Evolutionary conservation across 2,113 vertebrate genomes (phyloP).

Genomic region (Podiceps cristatus): DNA sequence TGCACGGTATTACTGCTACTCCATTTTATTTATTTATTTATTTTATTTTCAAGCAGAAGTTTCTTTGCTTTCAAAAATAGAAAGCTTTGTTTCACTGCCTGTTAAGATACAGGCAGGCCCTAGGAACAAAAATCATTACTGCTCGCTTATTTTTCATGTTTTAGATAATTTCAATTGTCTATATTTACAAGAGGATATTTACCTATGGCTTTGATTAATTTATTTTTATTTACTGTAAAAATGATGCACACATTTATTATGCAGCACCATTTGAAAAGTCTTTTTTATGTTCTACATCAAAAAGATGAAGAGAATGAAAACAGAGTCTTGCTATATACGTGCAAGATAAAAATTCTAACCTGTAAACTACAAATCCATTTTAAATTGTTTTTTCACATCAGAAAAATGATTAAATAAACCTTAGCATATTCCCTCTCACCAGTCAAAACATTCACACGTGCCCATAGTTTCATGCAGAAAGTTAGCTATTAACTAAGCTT

Average conservation of each 20-base stretch:
- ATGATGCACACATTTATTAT: constrained; percentile 41
- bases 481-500: background rate
- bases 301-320: constrained; percentile 43
- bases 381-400: background rate
- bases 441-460: background rate
- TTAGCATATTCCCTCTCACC: background rate
- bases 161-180: constrained; percentile 9
- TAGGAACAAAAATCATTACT: constrained; percentile 32
- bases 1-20: background rate
- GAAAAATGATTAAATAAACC: background rate
- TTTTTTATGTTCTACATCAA: constrained; percentile 31
- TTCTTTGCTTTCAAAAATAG: background rate
- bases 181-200: background rate
- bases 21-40: background rate
- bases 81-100: background rate
- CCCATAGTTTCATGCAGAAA: background rate
- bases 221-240: constrained; percentile 18
- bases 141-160: background rate
- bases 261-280: background rate
- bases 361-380: background rate
- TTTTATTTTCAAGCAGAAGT: background rate
- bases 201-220: background rate
- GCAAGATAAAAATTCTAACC: constrained; percentile 20
- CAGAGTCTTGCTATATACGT: background rate
- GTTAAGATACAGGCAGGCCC: background rate